Evolutionary conservation across 2,888 invertebrate genomes (phyloP).

Genomic region (Cistogaster globosa): DNA sequence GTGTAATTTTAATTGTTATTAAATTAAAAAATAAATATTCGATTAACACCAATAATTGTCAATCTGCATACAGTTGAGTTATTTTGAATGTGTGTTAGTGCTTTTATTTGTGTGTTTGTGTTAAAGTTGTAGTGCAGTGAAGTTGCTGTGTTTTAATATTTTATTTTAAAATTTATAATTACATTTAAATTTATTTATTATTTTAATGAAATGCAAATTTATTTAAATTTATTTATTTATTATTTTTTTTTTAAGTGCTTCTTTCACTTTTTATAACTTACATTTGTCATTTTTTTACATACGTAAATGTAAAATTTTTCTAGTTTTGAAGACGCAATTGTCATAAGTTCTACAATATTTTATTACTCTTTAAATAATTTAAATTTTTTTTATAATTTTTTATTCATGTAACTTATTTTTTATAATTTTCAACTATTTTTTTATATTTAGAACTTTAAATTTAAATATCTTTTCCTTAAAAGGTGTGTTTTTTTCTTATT

Average conservation of each 20-base stretch:
- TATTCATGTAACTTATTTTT: background rate
- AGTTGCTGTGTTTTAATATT: background rate
- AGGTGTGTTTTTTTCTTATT: too few species aligned
- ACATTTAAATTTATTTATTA: too few species aligned
- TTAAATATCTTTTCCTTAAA: too few species aligned
- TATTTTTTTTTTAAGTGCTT: background rate
- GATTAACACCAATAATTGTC: slow-evolving; percentile 5
- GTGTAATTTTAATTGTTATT: background rate
- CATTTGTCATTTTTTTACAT: slow-evolving; percentile 65
- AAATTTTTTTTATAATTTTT: background rate
- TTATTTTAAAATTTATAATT: background rate
- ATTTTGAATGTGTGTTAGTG: background rate
- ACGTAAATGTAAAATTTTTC: slow-evolving; percentile 49
- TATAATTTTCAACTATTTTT: too few species aligned
- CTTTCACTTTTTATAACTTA: slow-evolving; percentile 47
- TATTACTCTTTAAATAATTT: background rate
- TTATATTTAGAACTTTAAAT: too few species aligned
- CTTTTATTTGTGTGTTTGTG: background rate
- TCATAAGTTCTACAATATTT: slow-evolving; percentile 22
- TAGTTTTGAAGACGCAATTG: slow-evolving; percentile 55
- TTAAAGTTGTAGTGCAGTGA: background rate
- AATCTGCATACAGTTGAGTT: background rate
- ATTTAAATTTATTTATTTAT: background rate
- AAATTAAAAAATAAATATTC: slow-evolving; percentile 29
- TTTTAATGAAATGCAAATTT: too few species aligned